These are phyloP conservation scores for Poecile atricapillus DNA, from an alignment of 2,113 vertebrate species.

Conservation along the genomic window DNA sequence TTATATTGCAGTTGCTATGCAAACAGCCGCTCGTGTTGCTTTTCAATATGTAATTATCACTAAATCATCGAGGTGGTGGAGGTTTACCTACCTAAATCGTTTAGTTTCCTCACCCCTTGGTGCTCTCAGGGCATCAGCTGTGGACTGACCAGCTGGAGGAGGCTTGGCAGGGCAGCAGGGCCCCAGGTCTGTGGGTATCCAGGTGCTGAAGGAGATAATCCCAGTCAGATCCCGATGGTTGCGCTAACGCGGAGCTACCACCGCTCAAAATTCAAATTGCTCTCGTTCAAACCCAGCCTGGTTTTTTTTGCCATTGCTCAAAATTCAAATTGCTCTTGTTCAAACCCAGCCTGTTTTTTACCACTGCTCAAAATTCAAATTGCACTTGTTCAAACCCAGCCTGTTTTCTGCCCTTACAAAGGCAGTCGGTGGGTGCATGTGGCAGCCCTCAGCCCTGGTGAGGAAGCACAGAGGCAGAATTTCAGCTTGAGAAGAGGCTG, in stretches of 20 bases:
- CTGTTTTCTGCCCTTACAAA: background rate
- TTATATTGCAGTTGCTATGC: conserved; percentile 20
- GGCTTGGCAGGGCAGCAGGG: background rate
- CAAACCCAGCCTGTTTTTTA: background rate
- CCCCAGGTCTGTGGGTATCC: background rate
- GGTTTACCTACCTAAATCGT: background rate
- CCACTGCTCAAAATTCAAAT: background rate
- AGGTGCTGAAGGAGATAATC: background rate
- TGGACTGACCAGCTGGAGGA: background rate
- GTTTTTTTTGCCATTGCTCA: background rate
- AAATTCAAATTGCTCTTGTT: background rate
- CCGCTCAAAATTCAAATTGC: background rate
- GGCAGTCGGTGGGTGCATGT: rapidly evolving
- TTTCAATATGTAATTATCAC: conserved; percentile 23
- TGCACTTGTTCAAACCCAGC: background rate
- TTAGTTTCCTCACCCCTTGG: background rate
- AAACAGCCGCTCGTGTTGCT: background rate
- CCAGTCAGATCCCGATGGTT: background rate
- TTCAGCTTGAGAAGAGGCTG: background rate
- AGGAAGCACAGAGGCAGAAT: background rate
- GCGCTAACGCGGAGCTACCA: rapidly evolving
- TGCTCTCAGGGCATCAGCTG: background rate
- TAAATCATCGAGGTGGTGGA: conserved; percentile 34
- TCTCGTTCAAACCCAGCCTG: background rate
- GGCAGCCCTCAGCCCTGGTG: background rate